A percentile compares a stretch with the other conserved stretches of the same genome.
Conservation (phyloP, 2,888 invertebrate genomes). For the Xestia rhomboidea region DNA sequence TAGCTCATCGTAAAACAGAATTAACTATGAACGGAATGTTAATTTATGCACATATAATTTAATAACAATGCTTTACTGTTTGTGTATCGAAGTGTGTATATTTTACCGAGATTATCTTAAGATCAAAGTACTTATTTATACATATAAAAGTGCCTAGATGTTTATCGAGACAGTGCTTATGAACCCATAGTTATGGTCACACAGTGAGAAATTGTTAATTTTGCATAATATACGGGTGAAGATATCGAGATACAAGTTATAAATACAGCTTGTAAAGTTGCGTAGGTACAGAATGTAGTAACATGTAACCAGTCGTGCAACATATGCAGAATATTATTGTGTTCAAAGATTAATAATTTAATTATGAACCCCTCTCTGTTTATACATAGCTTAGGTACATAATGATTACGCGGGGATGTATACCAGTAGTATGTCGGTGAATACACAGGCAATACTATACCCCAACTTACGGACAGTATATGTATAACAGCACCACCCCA, state of each 20-base stretch:
- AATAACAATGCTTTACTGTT: conserved; percentile 63
- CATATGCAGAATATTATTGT: background rate
- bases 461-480: background rate
- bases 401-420: background rate
- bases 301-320: conserved; percentile 9
- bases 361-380: background rate
- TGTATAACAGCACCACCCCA: background rate
- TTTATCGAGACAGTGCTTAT: conserved; percentile 25
- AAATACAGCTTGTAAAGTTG: background rate
- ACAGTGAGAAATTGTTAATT: conserved; percentile 23
- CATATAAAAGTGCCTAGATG: conserved; percentile 36
- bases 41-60: conserved; percentile 69
- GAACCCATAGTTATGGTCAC: background rate
- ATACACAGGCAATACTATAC: background rate
- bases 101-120: conserved; percentile 28
- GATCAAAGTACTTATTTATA: background rate
- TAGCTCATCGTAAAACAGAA: conserved; percentile 52
- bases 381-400: background rate
- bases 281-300: background rate
- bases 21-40: conserved; percentile 62
- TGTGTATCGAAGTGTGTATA: conserved; percentile 42
- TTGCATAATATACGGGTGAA: conserved; percentile 14
- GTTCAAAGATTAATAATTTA: background rate
- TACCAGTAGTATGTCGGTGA: background rate
- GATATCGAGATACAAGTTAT: background rate